phyloP scores from a whole-genome alignment of 1,140 invertebrate species.

The Frieseomelitta varia region DNA sequence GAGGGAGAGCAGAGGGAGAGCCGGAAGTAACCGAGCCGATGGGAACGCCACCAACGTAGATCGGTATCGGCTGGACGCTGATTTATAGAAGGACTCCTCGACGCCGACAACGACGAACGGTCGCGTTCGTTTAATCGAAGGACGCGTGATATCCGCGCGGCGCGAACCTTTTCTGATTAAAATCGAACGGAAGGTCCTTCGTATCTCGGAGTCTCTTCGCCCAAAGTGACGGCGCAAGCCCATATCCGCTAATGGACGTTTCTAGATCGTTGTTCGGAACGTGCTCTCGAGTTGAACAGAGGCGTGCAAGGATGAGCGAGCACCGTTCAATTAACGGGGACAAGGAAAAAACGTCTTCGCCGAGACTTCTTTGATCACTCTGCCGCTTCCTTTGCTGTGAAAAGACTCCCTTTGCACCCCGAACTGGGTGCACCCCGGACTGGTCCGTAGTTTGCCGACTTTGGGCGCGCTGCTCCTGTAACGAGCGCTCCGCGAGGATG shows the following conservation, averaged over 20 bases:
- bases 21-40: slow-evolving; percentile 40
- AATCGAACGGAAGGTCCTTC: neutral
- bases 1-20: too few species aligned
- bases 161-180: slow-evolving; percentile 17
- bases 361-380: neutral
- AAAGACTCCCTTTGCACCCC: neutral
- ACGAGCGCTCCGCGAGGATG: too few species aligned
- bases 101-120: slow-evolving; percentile 19
- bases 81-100: slow-evolving; percentile 63
- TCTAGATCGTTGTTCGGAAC: neutral
- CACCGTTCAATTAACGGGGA: slow-evolving; percentile 36
- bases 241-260: slow-evolving; percentile 20
- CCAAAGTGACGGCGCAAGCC: neutral
- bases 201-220: neutral
- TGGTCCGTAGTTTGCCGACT: neutral
- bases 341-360: neutral
- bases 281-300: neutral
- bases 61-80: slow-evolving; percentile 54
- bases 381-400: neutral
- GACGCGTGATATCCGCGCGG: slow-evolving; percentile 3
- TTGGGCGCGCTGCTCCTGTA: neutral
- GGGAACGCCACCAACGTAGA: slow-evolving; percentile 34
- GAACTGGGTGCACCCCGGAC: neutral
- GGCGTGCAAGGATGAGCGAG: neutral
- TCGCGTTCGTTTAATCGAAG: slow-evolving; percentile 52